Evolutionary conservation across 2,888 invertebrate genomes (phyloP), one percentile per base, ranked within the genome.

Genomic region (Argyresthia goedartella): DNA sequence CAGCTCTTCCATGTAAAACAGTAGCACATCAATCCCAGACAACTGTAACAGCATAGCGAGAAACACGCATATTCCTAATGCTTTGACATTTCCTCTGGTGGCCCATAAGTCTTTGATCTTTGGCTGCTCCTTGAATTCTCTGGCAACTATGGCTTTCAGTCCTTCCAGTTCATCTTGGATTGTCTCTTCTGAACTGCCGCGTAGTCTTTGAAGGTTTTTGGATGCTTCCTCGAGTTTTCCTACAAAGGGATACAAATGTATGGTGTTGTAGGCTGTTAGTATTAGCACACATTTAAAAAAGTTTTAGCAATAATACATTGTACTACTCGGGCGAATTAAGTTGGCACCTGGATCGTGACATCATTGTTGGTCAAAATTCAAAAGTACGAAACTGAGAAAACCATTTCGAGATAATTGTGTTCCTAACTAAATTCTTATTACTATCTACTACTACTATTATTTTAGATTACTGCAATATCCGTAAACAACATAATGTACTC

Each of bases 21-120:
- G 82, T 2, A 95, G 89, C 0, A 93, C 92, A 66, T 94, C 94
- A 55, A 94, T 92, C 0, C 95, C 95, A 0, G 93, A 93, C 42
- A 95, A 76, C 68, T 97, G 96, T 62, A 97, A 95, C 65, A 95
- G 89, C 64, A 91, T 85, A 56, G 94, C 93, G 54, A 96, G 82
- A 50, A 91, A 90, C 48, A 91, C 89, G 44, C 92, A 92, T 55
- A 93, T 90, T 54, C 85, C 88, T 49, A 95, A 82, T 0, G 95
- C 95, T 64, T 91, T 92, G 0, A 92, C 89, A 59, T 93, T 91
- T 1, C 92, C 90, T 51, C 89, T 88, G 7, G 91, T 90, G 42
- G 88, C 90, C 68, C 91, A 87, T 0, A 93, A 76, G 62, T 93
- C 92, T n/a, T 79, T 65, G 1, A 91, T 71, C 57, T 60, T 73